phyloP scores from a whole-genome alignment of 2,888 invertebrate genomes.

The Dexiosoma caninum region DNA sequence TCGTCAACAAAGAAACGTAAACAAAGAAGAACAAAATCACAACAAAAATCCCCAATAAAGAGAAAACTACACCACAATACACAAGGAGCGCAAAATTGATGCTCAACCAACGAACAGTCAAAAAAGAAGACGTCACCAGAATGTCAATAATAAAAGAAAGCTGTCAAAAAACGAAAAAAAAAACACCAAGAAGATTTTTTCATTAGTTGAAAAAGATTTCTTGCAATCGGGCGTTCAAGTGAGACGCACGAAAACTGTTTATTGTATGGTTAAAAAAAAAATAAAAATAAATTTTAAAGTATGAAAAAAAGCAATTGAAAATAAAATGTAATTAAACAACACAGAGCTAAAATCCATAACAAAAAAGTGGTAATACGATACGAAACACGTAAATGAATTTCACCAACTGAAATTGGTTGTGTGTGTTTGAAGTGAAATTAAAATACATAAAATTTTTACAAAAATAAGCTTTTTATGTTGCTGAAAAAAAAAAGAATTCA shows the following conservation, averaged over 20 bases:
- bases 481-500: conserved; percentile 14
- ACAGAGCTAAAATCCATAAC: conserved; percentile 15
- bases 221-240: conserved; percentile 31
- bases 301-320: conserved; percentile 27
- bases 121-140: conserved; percentile 35
- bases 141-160: conserved; percentile 35
- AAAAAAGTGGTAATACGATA: not conserved
- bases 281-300: not conserved
- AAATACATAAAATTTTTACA: not conserved
- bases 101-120: conserved; percentile 6
- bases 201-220: conserved; percentile 58
- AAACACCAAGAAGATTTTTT: conserved; percentile 2
- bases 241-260: conserved; percentile 14
- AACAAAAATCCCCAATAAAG: conserved; percentile 43
- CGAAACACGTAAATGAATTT: conserved; percentile 33
- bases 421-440: conserved; percentile 19
- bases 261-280: not conserved
- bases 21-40: conserved; percentile 46
- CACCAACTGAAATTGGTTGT: conserved; percentile 35
- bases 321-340: conserved; percentile 30
- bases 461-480: not conserved
- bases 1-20: conserved; percentile 59
- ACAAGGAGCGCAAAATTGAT: conserved; percentile 23
- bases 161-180: conserved; percentile 37
- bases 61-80: not conserved